A percentile compares a stretch with the other conserved stretches of the same genome.
These are phyloP conservation scores for Caenorhabditis sp. DNA, from an alignment of 2,888 invertebrate genomes.

Conservation along the genomic window DNA sequence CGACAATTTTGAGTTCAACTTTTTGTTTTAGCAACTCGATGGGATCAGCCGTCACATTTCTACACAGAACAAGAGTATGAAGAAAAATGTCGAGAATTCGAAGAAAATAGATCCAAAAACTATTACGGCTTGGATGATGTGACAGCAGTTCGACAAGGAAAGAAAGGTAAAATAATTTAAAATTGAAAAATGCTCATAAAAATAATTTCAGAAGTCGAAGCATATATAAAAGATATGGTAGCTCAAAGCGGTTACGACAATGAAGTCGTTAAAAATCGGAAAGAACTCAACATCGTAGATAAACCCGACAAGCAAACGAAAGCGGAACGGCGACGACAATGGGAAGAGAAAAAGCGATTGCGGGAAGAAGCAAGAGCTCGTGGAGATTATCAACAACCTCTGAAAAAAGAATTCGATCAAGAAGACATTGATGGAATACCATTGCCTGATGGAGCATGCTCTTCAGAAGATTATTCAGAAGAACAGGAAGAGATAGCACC, in stretches of 20 bases:
- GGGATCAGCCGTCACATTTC: slow-evolving; percentile 49
- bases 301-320: slow-evolving; percentile 17
- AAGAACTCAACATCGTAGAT: slow-evolving; percentile 27
- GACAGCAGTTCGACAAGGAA: slow-evolving; percentile 25
- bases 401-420: background rate
- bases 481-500: background rate
- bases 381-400: background rate
- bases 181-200: background rate
- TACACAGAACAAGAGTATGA: slow-evolving; percentile 51
- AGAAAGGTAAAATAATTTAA: slow-evolving; percentile 7
- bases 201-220: slow-evolving; percentile 21
- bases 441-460: background rate
- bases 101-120: slow-evolving; percentile 25
- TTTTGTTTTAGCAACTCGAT: slow-evolving; percentile 42
- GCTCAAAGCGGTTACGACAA: slow-evolving; percentile 6
- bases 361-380: slow-evolving; percentile 12
- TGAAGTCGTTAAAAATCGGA: slow-evolving; percentile 26
- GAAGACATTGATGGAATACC: slow-evolving; percentile 1
- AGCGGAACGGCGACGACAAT: slow-evolving; percentile 7
- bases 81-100: slow-evolving; percentile 26
- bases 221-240: slow-evolving; percentile 21
- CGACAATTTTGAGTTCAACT: no score
- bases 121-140: slow-evolving; percentile 41
- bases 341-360: slow-evolving; percentile 18
- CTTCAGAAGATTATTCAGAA: background rate